phyloP scores from a whole-genome alignment of 1,140 invertebrate species.

The Frieseomelitta varia region DNA sequence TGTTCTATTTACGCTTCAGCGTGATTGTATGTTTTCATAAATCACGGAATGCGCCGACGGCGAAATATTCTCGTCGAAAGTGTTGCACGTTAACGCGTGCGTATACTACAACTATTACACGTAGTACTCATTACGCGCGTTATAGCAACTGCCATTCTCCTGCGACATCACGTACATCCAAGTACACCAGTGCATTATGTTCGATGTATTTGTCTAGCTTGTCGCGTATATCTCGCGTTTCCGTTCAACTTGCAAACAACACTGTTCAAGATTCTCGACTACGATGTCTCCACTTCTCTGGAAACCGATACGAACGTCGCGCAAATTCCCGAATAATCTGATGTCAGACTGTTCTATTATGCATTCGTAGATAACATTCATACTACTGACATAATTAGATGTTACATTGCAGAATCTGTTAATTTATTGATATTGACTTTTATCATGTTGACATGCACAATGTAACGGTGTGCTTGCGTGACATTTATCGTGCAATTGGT shows the following conservation, averaged over 20 bases:
- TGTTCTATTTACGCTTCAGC: slow-evolving; percentile 40
- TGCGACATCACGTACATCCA: not conserved
- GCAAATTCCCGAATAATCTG: not conserved
- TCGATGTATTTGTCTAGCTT: not conserved
- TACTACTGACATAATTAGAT: not conserved
- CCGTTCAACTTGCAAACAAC: not conserved
- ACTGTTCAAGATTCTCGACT: not conserved
- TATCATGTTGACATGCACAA: not conserved
- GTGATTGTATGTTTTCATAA: slow-evolving; percentile 24
- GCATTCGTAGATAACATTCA: not conserved
- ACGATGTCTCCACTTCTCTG: not conserved
- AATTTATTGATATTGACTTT: not conserved
- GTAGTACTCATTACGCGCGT: not conserved
- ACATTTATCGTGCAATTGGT: not conserved
- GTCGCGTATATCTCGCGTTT: no score
- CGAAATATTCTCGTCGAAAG: slow-evolving; percentile 24
- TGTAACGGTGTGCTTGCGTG: not conserved
- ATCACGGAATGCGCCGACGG: slow-evolving; percentile 35
- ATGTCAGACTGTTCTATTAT: not conserved
- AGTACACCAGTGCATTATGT: not conserved
- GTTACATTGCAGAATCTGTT: not conserved
- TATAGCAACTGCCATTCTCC: not conserved
- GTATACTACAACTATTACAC: slow-evolving; percentile 19
- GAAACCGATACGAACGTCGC: no score
- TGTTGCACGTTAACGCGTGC: slow-evolving; percentile 13